Conservation (phyloP, 2,797 vertebrate species). For the Vireo griseus region DNA sequence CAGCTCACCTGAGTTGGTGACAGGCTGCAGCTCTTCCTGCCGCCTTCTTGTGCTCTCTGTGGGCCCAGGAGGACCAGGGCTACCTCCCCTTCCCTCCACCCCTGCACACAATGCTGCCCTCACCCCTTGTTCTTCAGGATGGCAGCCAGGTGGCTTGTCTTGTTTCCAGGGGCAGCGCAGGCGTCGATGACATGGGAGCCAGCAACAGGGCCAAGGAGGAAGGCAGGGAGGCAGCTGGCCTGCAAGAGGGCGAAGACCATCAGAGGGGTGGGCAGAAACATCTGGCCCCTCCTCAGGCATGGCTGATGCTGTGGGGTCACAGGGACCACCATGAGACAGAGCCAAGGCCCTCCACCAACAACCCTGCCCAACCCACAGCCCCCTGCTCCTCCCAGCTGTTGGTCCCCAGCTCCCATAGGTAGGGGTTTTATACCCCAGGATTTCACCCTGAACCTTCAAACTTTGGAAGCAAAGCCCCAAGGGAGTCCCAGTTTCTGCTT, state of each 20-base stretch:
- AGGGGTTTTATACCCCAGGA: background rate
- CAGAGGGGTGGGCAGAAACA: background rate
- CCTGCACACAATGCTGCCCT: background rate
- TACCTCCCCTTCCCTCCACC: background rate
- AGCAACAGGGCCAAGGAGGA: constrained; percentile 78
- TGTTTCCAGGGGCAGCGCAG: constrained; percentile 94
- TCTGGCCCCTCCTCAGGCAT: fast-evolving
- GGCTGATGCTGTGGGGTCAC: fast-evolving
- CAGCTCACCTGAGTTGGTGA: background rate
- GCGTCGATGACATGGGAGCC: constrained; percentile 87
- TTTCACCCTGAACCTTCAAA: background rate
- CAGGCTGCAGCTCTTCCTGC: background rate
- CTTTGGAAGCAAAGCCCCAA: fast-evolving
- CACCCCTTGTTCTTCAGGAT: constrained; percentile 90
- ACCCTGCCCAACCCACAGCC: background rate
- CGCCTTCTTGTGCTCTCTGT: background rate
- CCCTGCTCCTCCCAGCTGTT: background rate
- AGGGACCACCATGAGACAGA: background rate
- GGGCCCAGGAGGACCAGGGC: fast-evolving
- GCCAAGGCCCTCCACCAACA: background rate
- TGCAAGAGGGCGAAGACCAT: background rate
- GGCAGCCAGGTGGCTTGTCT: constrained; percentile 92
- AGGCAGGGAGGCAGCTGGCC: constrained; percentile 94
- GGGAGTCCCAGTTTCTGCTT: background rate
- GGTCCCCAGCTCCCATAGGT: background rate